A percentile compares a stretch with the other conserved stretches of the same genome.
These are phyloP conservation scores for Agelas oroides DNA, from an alignment of 37 sponge, comb jelly and placozoan genomes.

Conservation along the genomic window DNA sequence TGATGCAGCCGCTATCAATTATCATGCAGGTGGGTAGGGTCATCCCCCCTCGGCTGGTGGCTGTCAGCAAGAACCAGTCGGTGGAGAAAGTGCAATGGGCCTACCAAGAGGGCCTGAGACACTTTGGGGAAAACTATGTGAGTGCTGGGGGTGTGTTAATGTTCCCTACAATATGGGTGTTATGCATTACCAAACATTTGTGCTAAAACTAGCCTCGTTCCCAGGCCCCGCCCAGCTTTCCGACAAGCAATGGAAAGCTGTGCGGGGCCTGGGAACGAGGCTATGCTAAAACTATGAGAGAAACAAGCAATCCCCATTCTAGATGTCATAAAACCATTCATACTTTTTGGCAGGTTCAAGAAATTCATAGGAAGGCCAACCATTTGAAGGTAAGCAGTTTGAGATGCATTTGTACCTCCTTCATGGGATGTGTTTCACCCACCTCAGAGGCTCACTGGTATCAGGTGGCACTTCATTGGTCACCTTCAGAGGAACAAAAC, in stretches of 20 bases:
- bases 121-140: slow-evolving; percentile 85
- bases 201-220: too few relatives aligned
- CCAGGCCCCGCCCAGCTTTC: too few relatives aligned
- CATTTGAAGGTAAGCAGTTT: slow-evolving; percentile 16
- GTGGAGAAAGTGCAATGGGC: slow-evolving; percentile 42
- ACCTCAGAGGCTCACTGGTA: background rate
- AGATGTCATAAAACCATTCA: too few relatives aligned
- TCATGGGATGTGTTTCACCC: too few relatives aligned
- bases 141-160: background rate
- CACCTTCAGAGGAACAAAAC: slow-evolving; percentile 65
- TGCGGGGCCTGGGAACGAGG: too few relatives aligned
- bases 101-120: slow-evolving; percentile 53
- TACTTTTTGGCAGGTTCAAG: slow-evolving; percentile 29
- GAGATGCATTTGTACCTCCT: background rate
- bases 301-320: too few relatives aligned
- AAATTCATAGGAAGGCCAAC: slow-evolving; percentile 30
- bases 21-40: background rate
- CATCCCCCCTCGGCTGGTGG: slow-evolving; percentile 57
- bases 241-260: too few relatives aligned
- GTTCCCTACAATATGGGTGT: background rate
- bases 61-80: slow-evolving; percentile 71
- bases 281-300: too few relatives aligned
- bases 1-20: too few relatives aligned
- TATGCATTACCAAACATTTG: too few relatives aligned
- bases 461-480: slow-evolving; percentile 80